Base-by-base conservation (phyloP, 1,140 invertebrate species). In the Zaprionus kolodkinae region DNA sequence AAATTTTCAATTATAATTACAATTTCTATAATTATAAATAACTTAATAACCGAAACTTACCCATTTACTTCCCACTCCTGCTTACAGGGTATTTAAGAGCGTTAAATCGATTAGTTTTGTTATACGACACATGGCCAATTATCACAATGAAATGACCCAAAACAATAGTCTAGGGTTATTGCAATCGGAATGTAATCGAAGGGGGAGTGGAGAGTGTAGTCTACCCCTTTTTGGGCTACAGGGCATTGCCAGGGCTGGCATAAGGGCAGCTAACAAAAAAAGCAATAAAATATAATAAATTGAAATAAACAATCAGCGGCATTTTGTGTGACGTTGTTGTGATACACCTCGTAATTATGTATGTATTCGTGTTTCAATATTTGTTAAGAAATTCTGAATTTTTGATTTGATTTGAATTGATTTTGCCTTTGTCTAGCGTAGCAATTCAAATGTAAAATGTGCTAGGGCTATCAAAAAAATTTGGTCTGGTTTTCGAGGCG, bases 71-170 rank as follows among this genome's bases (percentile, higher is more conserved):
- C 3, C 15, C 7, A 4, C 7, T 3, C n/a, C 11, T 30, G 17
- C 10, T 30, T 38, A 33, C 57, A 40, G 57, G 57, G 50, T 55
- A 73, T 48, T 11, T 12, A 36, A 68, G 6, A 38, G 66, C 83
- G 67, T 79, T 79, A 70, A 87, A 88, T 82, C 77, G 79, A 87
- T 82, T 86, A 65, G 75, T 30, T 30, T 62, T 81, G 71, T 72
- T 66, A 70, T 78, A 63, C 79, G 83, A 81, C 78, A 86, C 66
- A 57, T 62, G 68, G 12, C 55, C 75, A 87, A 87, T 81, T 81
- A 86, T 75, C 71, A 78, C 74, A 66, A 35, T 43, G 66, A 45
- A 36, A 65, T 54, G 48, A 54, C 35, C 21, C 50, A 48, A 67
- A 68, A 61, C 48, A 55, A 56, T 30, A 27, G 33, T 52, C 54